Evolutionary conservation across 2,888 invertebrate genomes (phyloP), one percentile per base, ranked within the genome.

Genomic region (Stomorhina lunata): DNA sequence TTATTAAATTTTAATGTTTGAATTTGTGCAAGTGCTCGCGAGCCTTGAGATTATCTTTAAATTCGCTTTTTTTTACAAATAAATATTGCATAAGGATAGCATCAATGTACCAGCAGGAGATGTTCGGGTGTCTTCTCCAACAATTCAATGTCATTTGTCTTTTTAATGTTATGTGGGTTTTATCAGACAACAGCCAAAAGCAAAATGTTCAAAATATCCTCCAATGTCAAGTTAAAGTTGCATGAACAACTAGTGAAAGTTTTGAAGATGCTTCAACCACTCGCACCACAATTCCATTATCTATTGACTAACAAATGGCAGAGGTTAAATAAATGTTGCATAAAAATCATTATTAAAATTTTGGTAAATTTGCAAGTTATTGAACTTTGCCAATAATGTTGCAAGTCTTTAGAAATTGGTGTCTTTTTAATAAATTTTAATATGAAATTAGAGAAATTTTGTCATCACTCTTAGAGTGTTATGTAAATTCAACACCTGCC

Each of bases 291-390:
- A 22, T 55, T 43, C 40, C 15, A 27, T 50, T 37, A 20, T 17
- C 12, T 45, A 12, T 22, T 17, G 29, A 15, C 37, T 57, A 68
- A 61, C 73, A 63, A 69, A 69, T 59, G 57, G 65, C 48, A 65
- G 72, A 61, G 76, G 75, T 80, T 76, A 80, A 76, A 69, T 50
- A 43, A 71, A 6, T 71, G 76, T 76, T 76, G 69, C 76, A 80
- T 80, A 63, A 80, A 68, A 50, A 34, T 25, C 27, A 73, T 34
- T 59, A 48, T 55, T 61, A 32, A 59, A 37, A 37, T 50, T 55
- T 72, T 40, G 3, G 37, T 48, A 22, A 69, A 34, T 65, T 37
- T 40, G 22, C 65, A 72, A 59, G 79, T 66, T 57, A 79, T 66
- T 79, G 79, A 79, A 79, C 79, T 66, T 22, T 29, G 5, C 17